Evolutionary conservation across 2,888 invertebrate species (phyloP).

Genomic region (Eulithis prunata): DNA sequence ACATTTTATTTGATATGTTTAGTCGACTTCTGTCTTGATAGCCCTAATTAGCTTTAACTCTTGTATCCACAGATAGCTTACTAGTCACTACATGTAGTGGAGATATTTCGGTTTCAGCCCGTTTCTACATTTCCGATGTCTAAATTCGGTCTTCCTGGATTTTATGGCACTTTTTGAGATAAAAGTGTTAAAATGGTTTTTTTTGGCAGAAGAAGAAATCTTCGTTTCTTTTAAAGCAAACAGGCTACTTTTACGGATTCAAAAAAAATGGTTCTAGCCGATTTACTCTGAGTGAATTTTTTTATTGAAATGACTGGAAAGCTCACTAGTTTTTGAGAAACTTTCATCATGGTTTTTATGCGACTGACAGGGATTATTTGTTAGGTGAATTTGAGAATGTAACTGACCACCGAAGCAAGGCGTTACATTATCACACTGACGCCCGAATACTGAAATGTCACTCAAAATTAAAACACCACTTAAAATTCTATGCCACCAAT

Average conservation of each 20-base stretch:
- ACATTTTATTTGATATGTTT: not conserved
- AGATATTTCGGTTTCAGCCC: constrained; percentile 34
- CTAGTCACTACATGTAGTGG: constrained; percentile 3
- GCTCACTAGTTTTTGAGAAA: no score
- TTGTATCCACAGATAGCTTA: constrained; percentile 11
- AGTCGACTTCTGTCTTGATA: not conserved
- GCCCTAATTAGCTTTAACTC: constrained; percentile 14
- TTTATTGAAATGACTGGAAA: no score
- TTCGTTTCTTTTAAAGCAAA: not conserved
- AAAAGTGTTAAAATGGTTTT: constrained; percentile 20
- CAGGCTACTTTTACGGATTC: not conserved
- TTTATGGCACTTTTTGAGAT: constrained; percentile 26
- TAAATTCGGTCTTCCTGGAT: constrained; percentile 27
- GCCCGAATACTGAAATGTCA: no score
- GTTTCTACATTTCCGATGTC: constrained; percentile 34
- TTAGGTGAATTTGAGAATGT: no score
- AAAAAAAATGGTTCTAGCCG: no score
- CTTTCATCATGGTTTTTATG: no score
- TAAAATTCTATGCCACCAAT: no score
- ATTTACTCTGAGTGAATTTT: no score
- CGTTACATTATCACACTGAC: no score
- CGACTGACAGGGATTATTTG: no score
- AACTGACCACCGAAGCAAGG: no score
- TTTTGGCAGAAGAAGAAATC: constrained; percentile 10
- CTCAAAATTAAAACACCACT: no score